phyloP scores from a whole-genome alignment of 2,113 vertebrate species.

The Amphiprion percula region DNA sequence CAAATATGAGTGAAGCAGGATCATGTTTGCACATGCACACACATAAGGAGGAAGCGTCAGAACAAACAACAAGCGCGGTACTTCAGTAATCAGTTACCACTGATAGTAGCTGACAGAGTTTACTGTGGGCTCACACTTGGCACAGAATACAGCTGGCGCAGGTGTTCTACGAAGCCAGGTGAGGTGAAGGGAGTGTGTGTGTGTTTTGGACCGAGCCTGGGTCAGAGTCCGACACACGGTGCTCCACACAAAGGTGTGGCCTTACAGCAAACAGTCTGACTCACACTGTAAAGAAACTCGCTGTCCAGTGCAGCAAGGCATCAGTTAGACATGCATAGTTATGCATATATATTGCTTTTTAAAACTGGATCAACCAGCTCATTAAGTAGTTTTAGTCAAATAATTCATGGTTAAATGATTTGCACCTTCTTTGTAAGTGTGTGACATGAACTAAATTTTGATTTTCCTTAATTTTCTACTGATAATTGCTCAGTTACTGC shows the following conservation, averaged over 20 bases:
- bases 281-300: constrained; percentile 31
- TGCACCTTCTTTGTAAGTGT: too few relatives aligned
- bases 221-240: constrained; percentile 73
- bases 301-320: neutral
- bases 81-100: neutral
- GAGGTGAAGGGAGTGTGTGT: constrained; percentile 9
- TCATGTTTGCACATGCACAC: neutral
- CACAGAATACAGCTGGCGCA: neutral
- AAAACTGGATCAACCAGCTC: neutral
- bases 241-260: constrained; percentile 62
- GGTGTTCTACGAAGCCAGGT: constrained; percentile 9
- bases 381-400: too few relatives aligned
- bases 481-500: too few relatives aligned
- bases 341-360: neutral
- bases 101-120: constrained; percentile 6
- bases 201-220: constrained; percentile 26
- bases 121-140: neutral
- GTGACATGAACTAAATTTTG: too few relatives aligned
- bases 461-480: too few relatives aligned
- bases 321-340: neutral
- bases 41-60: neutral
- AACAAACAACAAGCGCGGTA: neutral
- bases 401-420: too few relatives aligned
- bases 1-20: constrained; percentile 5
- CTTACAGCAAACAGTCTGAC: constrained; percentile 58